Base-by-base conservation (phyloP, 2,888 invertebrate species). In the Geophilus truncorum region DNA sequence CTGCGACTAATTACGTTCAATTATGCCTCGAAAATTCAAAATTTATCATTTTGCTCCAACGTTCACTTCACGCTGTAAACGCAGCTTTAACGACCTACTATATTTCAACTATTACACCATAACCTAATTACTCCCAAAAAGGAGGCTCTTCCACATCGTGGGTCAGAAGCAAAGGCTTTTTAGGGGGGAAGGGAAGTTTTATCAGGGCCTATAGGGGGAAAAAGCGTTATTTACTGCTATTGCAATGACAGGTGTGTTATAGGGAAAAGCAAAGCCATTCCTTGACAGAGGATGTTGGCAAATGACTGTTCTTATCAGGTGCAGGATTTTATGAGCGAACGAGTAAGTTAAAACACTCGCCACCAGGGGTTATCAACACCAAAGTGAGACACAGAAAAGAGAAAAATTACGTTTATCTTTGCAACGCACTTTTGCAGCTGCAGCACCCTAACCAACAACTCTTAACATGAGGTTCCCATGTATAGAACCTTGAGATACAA, bases 221-320 rank as follows among this genome's bases (percentile, higher is more conserved):
- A 23, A 62, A 28, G 70, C n/a, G 70, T 70, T 70, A 70, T 70
- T 70, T 70, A 70, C 70, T 28, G 28, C 70, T 28, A 70, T 23
- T 70, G 70, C 25, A 23, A 28, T 70, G 70, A 70, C 70, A 70
- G 70, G 70, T 70, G 70, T 70, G 70, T 70, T 70, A 70, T 70
- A 28, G 70, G 70, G 70, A 70, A 62, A 70, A 28, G 70, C 70
- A 70, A 70, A 23, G 70, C 70, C 70, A 70, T 70, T 23, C 70
- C 70, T 70, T 25, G 25, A 70, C 70, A 70, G 70, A 70, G 70
- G 70, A 70, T 70, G 70, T 70, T 70, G 70, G 70, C 70, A 70
- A 70, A 70, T 70, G 70, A 70, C 70, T 70, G 70, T 70, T 70
- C 70, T 70, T 70, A 70, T 70, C 70, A 70, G 70, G 70, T 70